A percentile compares a stretch with the other conserved stretches of the same genome.
phyloP scores from a whole-genome alignment of 2,888 invertebrate species.

The Nymphalis c-album region DNA sequence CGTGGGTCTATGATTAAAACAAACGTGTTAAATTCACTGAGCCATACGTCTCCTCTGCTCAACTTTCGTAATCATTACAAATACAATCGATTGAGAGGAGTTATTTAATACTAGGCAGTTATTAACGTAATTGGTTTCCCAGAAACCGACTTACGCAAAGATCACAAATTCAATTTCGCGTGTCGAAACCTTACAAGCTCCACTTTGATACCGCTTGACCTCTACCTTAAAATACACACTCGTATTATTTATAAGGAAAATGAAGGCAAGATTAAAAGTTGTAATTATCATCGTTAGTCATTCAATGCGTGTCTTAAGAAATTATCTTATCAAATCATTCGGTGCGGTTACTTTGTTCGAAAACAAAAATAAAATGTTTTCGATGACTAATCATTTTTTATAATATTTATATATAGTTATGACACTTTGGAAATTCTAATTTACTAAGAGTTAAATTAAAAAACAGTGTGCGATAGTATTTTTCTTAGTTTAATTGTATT shows the following conservation, averaged over 20 bases:
- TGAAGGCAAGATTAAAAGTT: slow-evolving; percentile 20
- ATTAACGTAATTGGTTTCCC: not conserved
- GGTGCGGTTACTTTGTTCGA: not conserved
- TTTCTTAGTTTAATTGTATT: no score
- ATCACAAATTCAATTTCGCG: slow-evolving; percentile 28
- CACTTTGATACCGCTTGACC: slow-evolving; percentile 24
- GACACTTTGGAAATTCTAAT: not conserved
- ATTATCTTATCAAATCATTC: slow-evolving; percentile 14
- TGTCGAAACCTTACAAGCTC: slow-evolving; percentile 22
- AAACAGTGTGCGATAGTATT: no score
- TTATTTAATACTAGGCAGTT: not conserved
- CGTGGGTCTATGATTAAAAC: no score
- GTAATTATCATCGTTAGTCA: slow-evolving; percentile 16
- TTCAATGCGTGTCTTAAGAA: slow-evolving; percentile 10
- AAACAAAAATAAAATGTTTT: no score
- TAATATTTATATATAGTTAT: not conserved
- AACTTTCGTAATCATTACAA: not conserved
- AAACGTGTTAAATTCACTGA: no score
- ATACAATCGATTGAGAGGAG: not conserved
- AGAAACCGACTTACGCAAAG: slow-evolving; percentile 13
- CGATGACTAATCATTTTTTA: not conserved
- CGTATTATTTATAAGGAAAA: slow-evolving; percentile 22
- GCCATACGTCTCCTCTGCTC: no score
- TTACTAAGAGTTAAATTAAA: not conserved
- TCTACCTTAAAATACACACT: slow-evolving; percentile 22